Conservation (phyloP, 2,113 vertebrate species). For the Bostrychus sinensis region DNA sequence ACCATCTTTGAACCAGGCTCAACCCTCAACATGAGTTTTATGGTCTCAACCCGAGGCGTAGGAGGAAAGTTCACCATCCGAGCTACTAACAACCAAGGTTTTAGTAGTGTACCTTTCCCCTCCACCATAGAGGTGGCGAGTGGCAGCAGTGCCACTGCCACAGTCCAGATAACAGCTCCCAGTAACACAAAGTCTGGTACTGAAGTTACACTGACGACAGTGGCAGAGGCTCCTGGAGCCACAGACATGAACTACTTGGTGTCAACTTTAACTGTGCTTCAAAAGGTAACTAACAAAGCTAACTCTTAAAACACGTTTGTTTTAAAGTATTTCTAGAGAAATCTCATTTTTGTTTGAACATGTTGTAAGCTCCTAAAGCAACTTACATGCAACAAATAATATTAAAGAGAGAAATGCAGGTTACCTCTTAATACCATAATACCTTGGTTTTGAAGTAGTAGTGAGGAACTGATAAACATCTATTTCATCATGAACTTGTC, state of each 20-base stretch:
- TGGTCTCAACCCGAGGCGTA: slow-evolving; percentile 19
- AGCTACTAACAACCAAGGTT: slow-evolving; percentile 41
- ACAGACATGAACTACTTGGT: slow-evolving; percentile 54
- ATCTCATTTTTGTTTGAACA: too few species aligned
- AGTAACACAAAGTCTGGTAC: slow-evolving; percentile 41
- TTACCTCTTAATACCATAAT: too few species aligned
- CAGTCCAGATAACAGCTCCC: slow-evolving; percentile 34
- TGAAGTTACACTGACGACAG: slow-evolving; percentile 59
- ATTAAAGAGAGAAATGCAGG: too few species aligned
- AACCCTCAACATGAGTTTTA: slow-evolving; percentile 34
- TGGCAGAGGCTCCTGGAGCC: slow-evolving; percentile 20
- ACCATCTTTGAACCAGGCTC: slow-evolving; percentile 31
- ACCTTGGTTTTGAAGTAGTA: too few species aligned
- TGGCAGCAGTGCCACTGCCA: slow-evolving; percentile 35
- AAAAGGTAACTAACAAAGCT: slow-evolving; percentile 25
- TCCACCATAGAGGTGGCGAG: slow-evolving; percentile 17
- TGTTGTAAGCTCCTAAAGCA: too few species aligned
- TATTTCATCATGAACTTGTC: too few species aligned
- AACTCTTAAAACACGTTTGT: too few species aligned
- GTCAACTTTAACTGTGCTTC: slow-evolving; percentile 34
- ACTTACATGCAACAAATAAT: too few species aligned
- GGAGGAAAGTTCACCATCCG: slow-evolving; percentile 36
- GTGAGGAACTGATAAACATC: too few species aligned
- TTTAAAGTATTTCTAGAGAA: too few species aligned
- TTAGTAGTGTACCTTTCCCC: not conserved